Base-by-base conservation (phyloP, 2,113 vertebrate species). In the Rhombomys opimus region DNA sequence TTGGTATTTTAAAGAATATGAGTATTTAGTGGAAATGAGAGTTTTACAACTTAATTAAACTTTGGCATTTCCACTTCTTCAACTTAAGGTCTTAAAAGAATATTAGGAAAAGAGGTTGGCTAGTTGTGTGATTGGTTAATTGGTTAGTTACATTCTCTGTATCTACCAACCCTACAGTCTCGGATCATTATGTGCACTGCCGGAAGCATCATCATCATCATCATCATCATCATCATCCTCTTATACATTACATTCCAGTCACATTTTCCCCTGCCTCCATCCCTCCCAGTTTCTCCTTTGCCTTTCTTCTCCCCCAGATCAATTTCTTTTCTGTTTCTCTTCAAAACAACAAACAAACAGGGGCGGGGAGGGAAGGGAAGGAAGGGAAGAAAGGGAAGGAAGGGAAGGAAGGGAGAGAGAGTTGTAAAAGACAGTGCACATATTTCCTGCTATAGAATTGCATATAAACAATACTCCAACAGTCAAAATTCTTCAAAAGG, bases 401-500 rank as follows among this genome's bases (percentile, higher is more conserved):
- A 57, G 57, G 57, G 57, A 57, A 59, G 22, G 20, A 3, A 85
- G 54, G 22, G 30, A 59, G 38, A 75, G 2, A 18, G 61, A 59
- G 5, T 27, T 72, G 75, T 25, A 30, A 46, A 84, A 30, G 38
- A 20, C 5, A 70, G 13, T 15, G 13, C 17, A 15, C 17, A 80
- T 77, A 73, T 32, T 70, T 87, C 46, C 3, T 35, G 85, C 3
- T 5, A 23, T 61, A 41, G 4, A 78, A 73, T 61, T 81, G 5
- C 25, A 54, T n/a, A 3, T 68, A 70, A 93, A 93, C 2, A 86
- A 7, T 57, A 81, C 10, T 27, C 2, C 22, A 86, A 32, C 8
- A 41, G 46, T 3, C 32, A 92, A 82, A 87, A 87, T 88, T 35
- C 72, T 92, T 94, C 75, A 54, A 81, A 86, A 92, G 22, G 4